Conservation (phyloP, 2,888 invertebrate genomes). For the Pterostichus niger region DNA sequence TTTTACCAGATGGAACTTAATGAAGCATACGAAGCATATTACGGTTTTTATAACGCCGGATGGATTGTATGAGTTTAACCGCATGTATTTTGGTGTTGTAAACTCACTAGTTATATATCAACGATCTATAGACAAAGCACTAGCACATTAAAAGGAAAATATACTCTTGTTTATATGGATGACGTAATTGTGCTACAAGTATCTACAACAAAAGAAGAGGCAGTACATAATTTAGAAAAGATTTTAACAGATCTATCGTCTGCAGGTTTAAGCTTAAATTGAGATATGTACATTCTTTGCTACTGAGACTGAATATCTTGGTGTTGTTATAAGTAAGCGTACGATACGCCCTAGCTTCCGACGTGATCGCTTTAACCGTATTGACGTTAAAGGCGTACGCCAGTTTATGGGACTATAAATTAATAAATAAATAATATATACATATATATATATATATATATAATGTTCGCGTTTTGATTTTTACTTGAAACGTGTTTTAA, state of each 20-base stretch:
- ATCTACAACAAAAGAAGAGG: neutral
- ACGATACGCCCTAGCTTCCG: constrained; percentile 67
- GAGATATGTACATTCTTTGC: constrained; percentile 68
- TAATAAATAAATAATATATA: no score
- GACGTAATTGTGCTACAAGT: neutral
- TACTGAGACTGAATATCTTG: constrained; percentile 67
- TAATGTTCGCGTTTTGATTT: no score
- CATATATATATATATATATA: no score
- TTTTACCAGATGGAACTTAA: neutral
- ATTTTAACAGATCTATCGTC: neutral
- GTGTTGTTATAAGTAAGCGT: constrained; percentile 57
- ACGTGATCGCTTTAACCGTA: constrained; percentile 63
- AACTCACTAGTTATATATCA: neutral
- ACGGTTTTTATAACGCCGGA: neutral
- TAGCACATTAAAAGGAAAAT: neutral
- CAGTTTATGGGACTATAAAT: constrained; percentile 62
- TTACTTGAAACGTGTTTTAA: no score
- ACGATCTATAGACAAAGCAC: neutral
- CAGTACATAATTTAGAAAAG: neutral
- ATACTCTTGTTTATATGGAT: constrained; percentile 19
- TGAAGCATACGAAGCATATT: neutral
- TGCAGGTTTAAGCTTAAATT: constrained; percentile 66
- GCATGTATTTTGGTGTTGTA: neutral
- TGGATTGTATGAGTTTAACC: neutral
- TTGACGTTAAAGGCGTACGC: constrained; percentile 63